Evolutionary conservation across 2,888 invertebrate genomes (phyloP).

Genomic region (Diplazon laetatorius): DNA sequence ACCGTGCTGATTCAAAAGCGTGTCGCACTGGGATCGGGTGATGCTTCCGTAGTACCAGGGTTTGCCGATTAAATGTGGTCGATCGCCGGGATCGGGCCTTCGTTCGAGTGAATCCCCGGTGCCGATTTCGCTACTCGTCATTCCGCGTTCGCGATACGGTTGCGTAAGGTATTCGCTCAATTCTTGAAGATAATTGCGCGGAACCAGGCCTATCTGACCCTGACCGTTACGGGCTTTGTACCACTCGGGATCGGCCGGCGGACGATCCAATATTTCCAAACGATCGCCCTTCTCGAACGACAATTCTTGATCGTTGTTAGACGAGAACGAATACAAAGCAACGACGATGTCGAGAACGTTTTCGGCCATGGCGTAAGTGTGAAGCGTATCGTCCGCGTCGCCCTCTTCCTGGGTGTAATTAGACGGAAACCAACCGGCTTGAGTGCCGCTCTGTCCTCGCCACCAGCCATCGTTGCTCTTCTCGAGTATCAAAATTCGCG

Average conservation of each 20-base stretch:
- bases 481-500: conserved; percentile 96
- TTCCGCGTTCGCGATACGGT: conserved; percentile 87
- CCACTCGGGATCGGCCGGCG: conserved; percentile 99
- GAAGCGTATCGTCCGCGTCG: conserved; percentile 93
- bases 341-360: conserved; percentile 98
- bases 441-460: conserved; percentile 92
- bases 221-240: conserved; percentile 96
- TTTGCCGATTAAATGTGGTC: conserved; percentile 90
- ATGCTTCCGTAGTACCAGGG: conserved; percentile 99
- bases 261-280: conserved; percentile 97
- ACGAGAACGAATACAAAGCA: conserved; percentile 96
- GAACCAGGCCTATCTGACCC: conserved; percentile 97
- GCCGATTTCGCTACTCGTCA: conserved; percentile 75
- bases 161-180: conserved; percentile 94
- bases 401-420: conserved; percentile 98
- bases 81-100: conserved; percentile 84
- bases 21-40: conserved; percentile 97
- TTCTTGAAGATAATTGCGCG: conserved; percentile 96
- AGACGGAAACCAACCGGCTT: conserved; percentile 97
- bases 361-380: conserved; percentile 97
- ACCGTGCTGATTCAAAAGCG: conserved; percentile 96
- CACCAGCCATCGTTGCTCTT: conserved; percentile 99
- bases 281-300: conserved; percentile 98
- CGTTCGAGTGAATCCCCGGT: conserved; percentile 83
- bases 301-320: conserved; percentile 97